Conservation (phyloP, 2,888 invertebrate species). For the Rhagonycha fulva region DNA sequence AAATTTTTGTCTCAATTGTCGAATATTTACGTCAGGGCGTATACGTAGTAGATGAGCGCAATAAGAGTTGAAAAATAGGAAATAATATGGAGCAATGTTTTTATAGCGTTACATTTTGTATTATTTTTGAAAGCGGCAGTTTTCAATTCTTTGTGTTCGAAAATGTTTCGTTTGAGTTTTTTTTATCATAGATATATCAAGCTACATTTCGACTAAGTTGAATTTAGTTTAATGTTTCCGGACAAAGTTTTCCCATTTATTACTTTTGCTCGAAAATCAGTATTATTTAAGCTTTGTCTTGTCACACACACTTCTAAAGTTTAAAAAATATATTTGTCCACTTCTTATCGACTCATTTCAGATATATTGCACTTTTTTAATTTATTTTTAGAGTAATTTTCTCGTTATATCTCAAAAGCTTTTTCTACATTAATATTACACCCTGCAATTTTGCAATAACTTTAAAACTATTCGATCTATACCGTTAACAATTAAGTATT, state of each 20-base stretch:
- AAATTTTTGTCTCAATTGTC: neutral
- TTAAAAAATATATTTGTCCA: neutral
- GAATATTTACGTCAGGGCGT: neutral
- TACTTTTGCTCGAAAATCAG: constrained; percentile 11
- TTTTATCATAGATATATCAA: constrained; percentile 7
- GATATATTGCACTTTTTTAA: neutral
- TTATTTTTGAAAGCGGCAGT: constrained; percentile 7
- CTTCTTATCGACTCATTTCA: neutral
- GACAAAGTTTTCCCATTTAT: constrained; percentile 15
- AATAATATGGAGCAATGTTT: constrained; percentile 11
- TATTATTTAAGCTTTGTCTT: constrained; percentile 11
- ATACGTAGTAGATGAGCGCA: constrained; percentile 1
- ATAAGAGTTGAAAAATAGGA: constrained; percentile 18
- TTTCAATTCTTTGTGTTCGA: constrained; percentile 9
- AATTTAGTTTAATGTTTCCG: constrained; percentile 10
- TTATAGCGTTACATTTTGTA: constrained; percentile 5
- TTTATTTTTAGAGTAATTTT: neutral
- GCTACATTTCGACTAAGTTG: constrained; percentile 10
- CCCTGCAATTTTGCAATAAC: neutral
- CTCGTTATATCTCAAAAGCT: neutral
- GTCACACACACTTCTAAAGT: constrained; percentile 11
- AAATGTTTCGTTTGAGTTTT: constrained; percentile 9
- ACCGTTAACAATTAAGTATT: too few species aligned
- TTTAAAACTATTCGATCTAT: neutral
- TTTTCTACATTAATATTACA: too few species aligned